Evolutionary conservation across 2,797 vertebrate genomes (phyloP).

Genomic region (Spea hammondii): DNA sequence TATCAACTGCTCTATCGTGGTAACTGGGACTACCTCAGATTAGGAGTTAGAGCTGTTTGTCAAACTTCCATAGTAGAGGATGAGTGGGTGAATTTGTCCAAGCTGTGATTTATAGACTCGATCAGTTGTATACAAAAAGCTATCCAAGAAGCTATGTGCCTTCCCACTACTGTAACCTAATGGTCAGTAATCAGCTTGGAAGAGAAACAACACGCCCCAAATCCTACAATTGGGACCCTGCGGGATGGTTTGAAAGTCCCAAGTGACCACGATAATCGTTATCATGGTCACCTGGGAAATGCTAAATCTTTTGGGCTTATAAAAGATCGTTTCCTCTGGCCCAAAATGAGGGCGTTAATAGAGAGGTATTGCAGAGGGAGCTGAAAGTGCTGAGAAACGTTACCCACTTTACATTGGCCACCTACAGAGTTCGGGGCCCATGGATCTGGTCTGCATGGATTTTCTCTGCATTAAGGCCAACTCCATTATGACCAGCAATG

Average conservation of each 20-base stretch:
- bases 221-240: too few species aligned
- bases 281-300: not conserved
- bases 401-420: not conserved
- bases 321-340: not conserved
- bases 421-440: not conserved
- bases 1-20: not conserved
- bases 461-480: not conserved
- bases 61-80: too few species aligned
- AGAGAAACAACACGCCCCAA: too few species aligned
- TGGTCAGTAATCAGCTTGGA: too few species aligned
- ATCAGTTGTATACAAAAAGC: too few species aligned
- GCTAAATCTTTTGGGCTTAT: not conserved
- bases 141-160: too few species aligned
- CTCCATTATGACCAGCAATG: not conserved
- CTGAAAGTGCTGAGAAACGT: not conserved
- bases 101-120: too few species aligned
- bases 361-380: not conserved
- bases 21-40: not conserved
- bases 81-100: too few species aligned
- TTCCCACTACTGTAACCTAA: too few species aligned
- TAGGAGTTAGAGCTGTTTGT: too few species aligned
- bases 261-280: not conserved
- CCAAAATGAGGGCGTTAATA: not conserved
- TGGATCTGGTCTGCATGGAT: slow-evolving; percentile 5
- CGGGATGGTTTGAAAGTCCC: too few species aligned